A percentile compares a stretch with the other conserved stretches of the same genome.
Conservation (phyloP, 2,113 vertebrate species). For the Labeo catla region DNA sequence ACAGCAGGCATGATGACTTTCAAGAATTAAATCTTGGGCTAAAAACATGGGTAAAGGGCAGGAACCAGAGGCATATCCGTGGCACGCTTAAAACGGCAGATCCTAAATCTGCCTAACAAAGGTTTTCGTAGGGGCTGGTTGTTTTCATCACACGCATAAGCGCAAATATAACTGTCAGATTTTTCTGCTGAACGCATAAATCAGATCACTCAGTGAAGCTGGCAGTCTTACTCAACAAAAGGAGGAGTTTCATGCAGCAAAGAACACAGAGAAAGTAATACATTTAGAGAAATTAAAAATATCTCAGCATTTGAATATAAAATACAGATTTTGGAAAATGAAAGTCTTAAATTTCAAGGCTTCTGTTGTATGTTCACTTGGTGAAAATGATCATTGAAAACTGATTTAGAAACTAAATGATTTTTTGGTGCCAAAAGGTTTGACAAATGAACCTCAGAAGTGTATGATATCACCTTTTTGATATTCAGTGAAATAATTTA, state of each 20-base stretch:
- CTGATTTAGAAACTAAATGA: background rate
- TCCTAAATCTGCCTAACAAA: background rate
- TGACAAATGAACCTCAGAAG: no score
- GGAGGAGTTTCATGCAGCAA: background rate
- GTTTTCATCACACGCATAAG: background rate
- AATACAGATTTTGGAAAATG: background rate
- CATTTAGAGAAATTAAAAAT: background rate
- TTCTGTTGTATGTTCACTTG: background rate
- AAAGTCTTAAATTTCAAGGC: background rate
- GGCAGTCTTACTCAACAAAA: background rate
- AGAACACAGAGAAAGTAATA: background rate
- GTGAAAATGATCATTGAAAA: background rate
- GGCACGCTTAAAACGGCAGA: background rate
- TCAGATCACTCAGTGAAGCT: background rate
- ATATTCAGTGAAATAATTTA: background rate
- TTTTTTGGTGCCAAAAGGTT: background rate
- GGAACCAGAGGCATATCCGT: background rate
- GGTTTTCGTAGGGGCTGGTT: background rate
- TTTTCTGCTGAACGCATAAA: background rate
- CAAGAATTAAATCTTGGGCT: constrained; percentile 19
- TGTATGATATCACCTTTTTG: background rate
- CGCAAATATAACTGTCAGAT: constrained; percentile 1
- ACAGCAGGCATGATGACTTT: constrained; percentile 39
- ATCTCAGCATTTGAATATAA: background rate
- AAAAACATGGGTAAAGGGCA: constrained; percentile 11